These are phyloP conservation scores for Drosophila conformis DNA, from an alignment of 2,888 invertebrate genomes.

Conservation along the genomic window DNA sequence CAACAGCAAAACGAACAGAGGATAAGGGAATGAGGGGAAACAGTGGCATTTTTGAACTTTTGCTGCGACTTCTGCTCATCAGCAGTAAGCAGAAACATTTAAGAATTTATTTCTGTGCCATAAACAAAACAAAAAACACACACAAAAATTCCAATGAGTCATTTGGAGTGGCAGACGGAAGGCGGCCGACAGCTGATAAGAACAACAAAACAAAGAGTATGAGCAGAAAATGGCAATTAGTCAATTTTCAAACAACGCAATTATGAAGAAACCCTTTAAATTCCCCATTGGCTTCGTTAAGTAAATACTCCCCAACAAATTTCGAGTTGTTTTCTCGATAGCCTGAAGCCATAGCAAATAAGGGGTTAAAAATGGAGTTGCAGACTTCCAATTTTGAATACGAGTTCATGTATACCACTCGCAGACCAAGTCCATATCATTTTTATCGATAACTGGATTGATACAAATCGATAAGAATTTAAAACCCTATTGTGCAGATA, in stretches of 20 bases:
- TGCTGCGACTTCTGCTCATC: constrained; percentile 8
- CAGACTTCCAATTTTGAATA: background rate
- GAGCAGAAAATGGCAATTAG: constrained; percentile 39
- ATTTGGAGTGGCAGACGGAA: constrained; percentile 10
- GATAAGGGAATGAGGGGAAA: background rate
- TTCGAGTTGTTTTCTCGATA: constrained; percentile 6
- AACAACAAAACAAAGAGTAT: background rate
- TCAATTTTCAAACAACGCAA: constrained; percentile 27
- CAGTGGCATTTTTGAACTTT: constrained; percentile 35
- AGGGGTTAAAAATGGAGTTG: background rate
- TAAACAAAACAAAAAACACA: background rate
- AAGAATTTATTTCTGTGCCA: constrained; percentile 23
- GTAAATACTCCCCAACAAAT: constrained; percentile 23
- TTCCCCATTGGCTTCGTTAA: constrained; percentile 8
- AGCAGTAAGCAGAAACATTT: constrained; percentile 23
- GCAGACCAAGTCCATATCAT: background rate
- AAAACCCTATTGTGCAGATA: background rate
- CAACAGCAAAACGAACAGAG: background rate
- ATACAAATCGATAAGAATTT: background rate
- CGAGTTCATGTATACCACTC: background rate
- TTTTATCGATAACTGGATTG: background rate
- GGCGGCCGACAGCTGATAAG: constrained; percentile 40
- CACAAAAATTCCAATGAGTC: constrained; percentile 35
- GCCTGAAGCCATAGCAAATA: background rate
- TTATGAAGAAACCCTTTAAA: constrained; percentile 8